Base-by-base conservation (phyloP, 35 echinoderm and acorn worm genomes). In the Lytechinus pictus region DNA sequence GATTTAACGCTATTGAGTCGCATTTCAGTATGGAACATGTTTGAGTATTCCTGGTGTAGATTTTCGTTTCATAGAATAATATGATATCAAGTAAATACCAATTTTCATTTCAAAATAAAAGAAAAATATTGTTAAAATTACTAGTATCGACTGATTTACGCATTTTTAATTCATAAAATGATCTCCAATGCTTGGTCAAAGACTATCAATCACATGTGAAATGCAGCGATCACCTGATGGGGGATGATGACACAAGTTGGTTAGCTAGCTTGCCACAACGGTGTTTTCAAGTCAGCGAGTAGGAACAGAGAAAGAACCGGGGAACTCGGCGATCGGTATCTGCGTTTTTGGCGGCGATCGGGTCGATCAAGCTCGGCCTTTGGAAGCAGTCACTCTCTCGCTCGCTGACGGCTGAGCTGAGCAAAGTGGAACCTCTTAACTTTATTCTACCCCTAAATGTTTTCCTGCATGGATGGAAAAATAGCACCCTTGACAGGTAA, bases 391-490 rank as follows among this genome's bases (percentile, higher is more conserved):
- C n/a, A 71, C n/a, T 24, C 14, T 19, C 16, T 3, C n/a, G n/a
- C 12, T 21, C 4, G 55, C 0, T 8, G 8, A 57, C 55, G 8
- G 55, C 55, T 57, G 55, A 8, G 14, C 61, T 71, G 12, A 21
- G 16, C 14, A 71, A 12, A 16, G 61, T 19, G 61, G 14, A 66
- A 57, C 60, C 33, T 44, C 33, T 13, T 6, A 19, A 71, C 61
- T 71, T 71, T 71, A 16, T 71, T 71, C 61, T 71, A 71, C 61
- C 16, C 61, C 61, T 71, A 71, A 71, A 93, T 93, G 91, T 93
- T 93, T 93, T 93, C 91, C 24, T 93, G 91, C n/a, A 93, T 93
- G 91, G 91, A 93, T 93, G 91, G 91, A 93, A 93, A 93, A 93
- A 93, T 93, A 93, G 91, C 91, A 93, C 91, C 91, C 24, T 57